These are phyloP conservation scores for Lucifuga dentata DNA, from an alignment of 2,113 vertebrate genomes.

Conservation along the genomic window DNA sequence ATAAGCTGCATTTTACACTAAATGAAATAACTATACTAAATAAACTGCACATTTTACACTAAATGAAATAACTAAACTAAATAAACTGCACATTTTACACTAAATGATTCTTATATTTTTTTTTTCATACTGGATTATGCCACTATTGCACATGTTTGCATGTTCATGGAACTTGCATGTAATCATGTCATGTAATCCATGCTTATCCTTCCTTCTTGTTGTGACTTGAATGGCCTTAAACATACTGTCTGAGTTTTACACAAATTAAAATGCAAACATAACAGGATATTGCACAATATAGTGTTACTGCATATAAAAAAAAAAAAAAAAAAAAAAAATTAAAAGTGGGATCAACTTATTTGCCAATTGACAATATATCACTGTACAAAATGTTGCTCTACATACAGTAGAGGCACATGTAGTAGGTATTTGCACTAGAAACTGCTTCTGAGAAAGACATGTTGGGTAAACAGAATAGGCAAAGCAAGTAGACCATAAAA, in stretches of 20 bases:
- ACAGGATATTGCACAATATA: background rate
- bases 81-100: conserved; percentile 14
- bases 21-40: too few relatives aligned
- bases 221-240: background rate
- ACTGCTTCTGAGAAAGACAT: conserved; percentile 55
- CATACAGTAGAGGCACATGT: background rate
- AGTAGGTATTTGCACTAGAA: background rate
- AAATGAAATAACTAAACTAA: too few relatives aligned
- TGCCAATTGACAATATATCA: too few relatives aligned
- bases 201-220: background rate
- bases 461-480: conserved; percentile 45
- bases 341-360: too few relatives aligned
- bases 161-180: conserved; percentile 22
- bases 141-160: conserved; percentile 22
- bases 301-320: background rate
- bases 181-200: conserved; percentile 8
- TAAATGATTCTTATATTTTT: conserved; percentile 24
- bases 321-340: background rate
- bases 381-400: background rate
- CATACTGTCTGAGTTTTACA: background rate
- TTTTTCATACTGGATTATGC: too few relatives aligned
- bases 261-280: background rate
- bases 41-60: too few relatives aligned
- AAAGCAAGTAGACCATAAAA: conserved; percentile 66
- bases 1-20: too few relatives aligned